These are phyloP conservation scores for Nasua narica DNA, from an alignment of 2,797 vertebrate species.

Conservation along the genomic window DNA sequence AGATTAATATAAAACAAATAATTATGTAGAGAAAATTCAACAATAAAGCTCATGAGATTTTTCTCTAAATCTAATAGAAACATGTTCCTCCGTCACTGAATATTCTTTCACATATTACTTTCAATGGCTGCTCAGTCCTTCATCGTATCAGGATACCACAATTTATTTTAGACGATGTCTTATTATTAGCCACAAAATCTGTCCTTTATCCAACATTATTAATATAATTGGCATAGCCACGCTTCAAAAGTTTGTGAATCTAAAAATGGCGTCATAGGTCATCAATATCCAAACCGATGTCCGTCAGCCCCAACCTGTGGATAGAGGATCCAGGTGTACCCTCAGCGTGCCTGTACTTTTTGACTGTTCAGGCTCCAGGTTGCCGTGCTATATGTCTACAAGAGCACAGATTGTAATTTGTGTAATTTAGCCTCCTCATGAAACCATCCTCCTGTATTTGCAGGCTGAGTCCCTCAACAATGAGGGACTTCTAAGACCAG, in stretches of 20 bases:
- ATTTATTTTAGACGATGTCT: too few relatives aligned
- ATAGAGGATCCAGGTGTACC: too few relatives aligned
- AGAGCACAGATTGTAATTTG: neutral
- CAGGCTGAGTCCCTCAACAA: neutral
- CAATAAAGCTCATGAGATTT: neutral
- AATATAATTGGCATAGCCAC: neutral
- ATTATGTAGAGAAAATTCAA: neutral
- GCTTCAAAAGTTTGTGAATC: neutral
- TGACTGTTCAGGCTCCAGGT: neutral
- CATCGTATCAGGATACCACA: neutral
- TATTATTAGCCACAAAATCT: neutral
- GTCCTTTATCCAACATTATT: neutral
- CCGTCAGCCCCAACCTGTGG: neutral
- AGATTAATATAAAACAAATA: neutral
- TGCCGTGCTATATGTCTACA: neutral
- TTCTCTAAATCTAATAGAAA: neutral
- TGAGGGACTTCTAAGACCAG: too few relatives aligned
- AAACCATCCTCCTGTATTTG: neutral
- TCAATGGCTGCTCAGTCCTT: neutral
- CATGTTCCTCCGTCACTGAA: too few relatives aligned
- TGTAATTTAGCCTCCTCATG: neutral
- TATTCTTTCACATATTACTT: neutral
- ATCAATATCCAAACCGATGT: neutral
- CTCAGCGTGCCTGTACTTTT: neutral
- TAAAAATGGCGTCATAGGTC: neutral